Conservation (phyloP, 35 echinoderm and acorn worm genomes). For the Heliocidaris tuberculata region DNA sequence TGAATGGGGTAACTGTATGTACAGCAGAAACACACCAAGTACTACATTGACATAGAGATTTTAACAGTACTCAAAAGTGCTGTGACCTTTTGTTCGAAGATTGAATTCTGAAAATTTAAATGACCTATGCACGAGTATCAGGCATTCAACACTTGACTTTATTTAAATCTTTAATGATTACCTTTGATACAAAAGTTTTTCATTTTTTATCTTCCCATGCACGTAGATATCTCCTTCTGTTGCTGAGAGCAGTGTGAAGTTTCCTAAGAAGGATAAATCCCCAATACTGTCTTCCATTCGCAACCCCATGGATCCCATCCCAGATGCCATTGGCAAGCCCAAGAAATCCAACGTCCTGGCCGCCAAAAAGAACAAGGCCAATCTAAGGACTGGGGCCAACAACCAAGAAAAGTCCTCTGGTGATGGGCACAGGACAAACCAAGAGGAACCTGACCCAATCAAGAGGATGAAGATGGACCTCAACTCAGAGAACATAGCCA, state of each 20-base stretch:
- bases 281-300: constrained; percentile 52
- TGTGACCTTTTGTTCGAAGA: too few relatives aligned
- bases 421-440: constrained; percentile 25
- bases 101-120: too few relatives aligned
- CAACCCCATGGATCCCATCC: constrained; percentile 73
- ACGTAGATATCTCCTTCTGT: constrained; percentile 46
- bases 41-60: too few relatives aligned
- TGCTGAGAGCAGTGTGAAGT: constrained; percentile 87
- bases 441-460: constrained; percentile 72
- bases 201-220: background rate
- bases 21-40: too few relatives aligned
- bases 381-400: constrained; percentile 22
- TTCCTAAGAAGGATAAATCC: constrained; percentile 71
- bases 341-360: constrained; percentile 92
- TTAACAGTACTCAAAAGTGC: too few relatives aligned
- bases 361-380: constrained; percentile 74
- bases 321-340: constrained; percentile 68
- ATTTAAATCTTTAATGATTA: too few relatives aligned
- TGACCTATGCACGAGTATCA: too few relatives aligned
- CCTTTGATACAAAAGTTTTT: too few relatives aligned
- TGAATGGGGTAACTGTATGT: too few relatives aligned
- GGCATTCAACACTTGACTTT: too few relatives aligned
- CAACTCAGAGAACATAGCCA: constrained; percentile 28
- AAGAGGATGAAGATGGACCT: constrained; percentile 97
- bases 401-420: constrained; percentile 16